phyloP scores from a whole-genome alignment of 2,797 vertebrate species.

The Molossus molossus region DNA sequence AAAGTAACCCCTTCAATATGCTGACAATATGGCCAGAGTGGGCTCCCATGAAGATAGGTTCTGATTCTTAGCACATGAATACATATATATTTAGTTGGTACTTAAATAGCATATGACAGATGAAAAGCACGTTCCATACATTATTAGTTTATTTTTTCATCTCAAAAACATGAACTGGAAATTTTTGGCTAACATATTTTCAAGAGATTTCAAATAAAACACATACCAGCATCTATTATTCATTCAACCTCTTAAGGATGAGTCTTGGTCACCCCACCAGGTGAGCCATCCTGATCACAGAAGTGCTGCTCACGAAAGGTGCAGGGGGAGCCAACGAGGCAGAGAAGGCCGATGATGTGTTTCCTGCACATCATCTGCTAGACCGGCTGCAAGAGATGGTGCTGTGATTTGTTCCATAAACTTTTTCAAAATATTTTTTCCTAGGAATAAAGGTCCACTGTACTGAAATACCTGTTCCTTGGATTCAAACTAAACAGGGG shows the following conservation, averaged over 20 bases:
- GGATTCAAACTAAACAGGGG: not conserved
- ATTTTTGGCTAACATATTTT: not conserved
- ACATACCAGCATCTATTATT: not conserved
- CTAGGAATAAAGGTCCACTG: not conserved
- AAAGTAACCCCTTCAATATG: not conserved
- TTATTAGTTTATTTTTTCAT: not conserved
- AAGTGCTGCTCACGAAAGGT: not conserved
- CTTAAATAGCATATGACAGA: not conserved
- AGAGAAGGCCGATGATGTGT: not conserved
- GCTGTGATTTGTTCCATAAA: not conserved
- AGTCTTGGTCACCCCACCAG: not conserved
- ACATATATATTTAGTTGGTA: not conserved
- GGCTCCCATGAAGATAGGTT: not conserved
- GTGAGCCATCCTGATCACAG: not conserved
- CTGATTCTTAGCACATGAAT: not conserved
- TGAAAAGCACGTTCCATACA: not conserved
- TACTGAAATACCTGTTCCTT: not conserved
- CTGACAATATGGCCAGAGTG: not conserved
- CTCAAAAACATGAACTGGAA: not conserved
- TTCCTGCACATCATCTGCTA: not conserved
- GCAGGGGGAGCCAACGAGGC: not conserved
- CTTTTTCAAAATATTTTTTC: not conserved
- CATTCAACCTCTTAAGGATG: not conserved
- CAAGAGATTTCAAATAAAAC: not conserved
- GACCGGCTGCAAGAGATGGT: not conserved